phyloP scores from a whole-genome alignment of 2,888 invertebrate genomes.

The Apamea monoglypha region DNA sequence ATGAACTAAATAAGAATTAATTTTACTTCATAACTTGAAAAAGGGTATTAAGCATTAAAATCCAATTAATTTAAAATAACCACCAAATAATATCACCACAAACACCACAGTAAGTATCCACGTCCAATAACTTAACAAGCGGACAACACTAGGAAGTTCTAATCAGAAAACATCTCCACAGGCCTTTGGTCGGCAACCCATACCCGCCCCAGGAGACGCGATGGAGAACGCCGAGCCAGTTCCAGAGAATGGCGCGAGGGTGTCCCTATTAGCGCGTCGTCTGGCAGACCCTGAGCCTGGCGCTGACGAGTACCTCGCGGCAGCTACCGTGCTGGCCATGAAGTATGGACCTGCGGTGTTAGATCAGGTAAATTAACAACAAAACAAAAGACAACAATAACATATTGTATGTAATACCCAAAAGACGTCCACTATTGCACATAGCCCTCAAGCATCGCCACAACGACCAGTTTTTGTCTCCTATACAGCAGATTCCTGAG shows the following conservation, averaged over 20 bases:
- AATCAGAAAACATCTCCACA: constrained; percentile 83
- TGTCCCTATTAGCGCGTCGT: constrained; percentile 95
- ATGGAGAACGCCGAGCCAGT: constrained; percentile 70
- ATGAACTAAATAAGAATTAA: neutral
- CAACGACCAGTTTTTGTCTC: neutral
- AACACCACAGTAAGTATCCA: constrained; percentile 34
- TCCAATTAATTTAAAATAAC: too few relatives aligned
- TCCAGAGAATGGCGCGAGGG: constrained; percentile 91
- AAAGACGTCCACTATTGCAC: too few relatives aligned
- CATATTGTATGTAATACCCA: neutral
- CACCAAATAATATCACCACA: neutral
- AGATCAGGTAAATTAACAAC: constrained; percentile 78
- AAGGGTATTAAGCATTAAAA: neutral
- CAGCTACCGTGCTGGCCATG: constrained; percentile 96
- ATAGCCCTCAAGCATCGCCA: neutral
- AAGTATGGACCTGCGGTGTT: constrained; percentile 95
- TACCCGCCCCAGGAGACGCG: constrained; percentile 85
- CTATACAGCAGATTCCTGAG: neutral
- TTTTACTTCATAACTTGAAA: neutral
- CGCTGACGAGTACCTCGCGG: constrained; percentile 95
- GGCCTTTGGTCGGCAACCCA: constrained; percentile 97
- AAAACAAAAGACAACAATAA: neutral
- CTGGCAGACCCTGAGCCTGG: constrained; percentile 87
- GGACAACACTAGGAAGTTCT: constrained; percentile 60
- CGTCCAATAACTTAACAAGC: constrained; percentile 45